Evolutionary conservation across 2,888 invertebrate species (phyloP), one percentile per base, ranked within the genome.

Genomic region (Scrobipalpa costella): DNA sequence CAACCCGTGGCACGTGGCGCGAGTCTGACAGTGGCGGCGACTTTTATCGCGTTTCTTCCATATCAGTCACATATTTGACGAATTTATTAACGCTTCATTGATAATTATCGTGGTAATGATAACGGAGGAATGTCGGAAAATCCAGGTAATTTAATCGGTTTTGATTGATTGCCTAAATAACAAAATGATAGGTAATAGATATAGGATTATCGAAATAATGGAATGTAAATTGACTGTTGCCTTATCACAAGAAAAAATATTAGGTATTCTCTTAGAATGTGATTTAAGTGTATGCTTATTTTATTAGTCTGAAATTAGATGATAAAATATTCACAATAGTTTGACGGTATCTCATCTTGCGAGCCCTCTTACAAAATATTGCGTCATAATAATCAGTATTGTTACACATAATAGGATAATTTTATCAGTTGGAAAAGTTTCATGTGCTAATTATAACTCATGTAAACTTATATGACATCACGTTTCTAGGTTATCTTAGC

Each of bases 361-460:
- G 19, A 52, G 11, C 13, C n/a, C 15, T 55, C 5, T 55, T 55
- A 34, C n/a, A 55, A 33, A 55, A 55, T 34, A 15, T 55, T 55
- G 55, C 55, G 34, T 34, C 55, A 55, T 55, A 34, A n/a, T 55
- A 50, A 44, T 44, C n/a, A 44, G 13, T 27, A 38, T 47, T 49
- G 17, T 49, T 19, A n/a, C 1, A 49, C 15, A n/a, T 55, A n/a
- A 15, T 15, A 6, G 34, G 15, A 11, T 55, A 55, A 55, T 34
- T 55, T 33, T 15, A 27, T 55, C 15, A 27, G 27, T 33, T 55
- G 55, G 55, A 55, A 55, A 55, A 34, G 21, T 52, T 52, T 55
- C 34, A 34, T 15, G 34, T 15, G 33, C 33, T 55, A 55, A 27
- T 34, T 19, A 50, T 50, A 50, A 50, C 17, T 8, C 7, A 9